phyloP scores from a whole-genome alignment of 2,797 vertebrate genomes.

The Streptopelia turtur region DNA sequence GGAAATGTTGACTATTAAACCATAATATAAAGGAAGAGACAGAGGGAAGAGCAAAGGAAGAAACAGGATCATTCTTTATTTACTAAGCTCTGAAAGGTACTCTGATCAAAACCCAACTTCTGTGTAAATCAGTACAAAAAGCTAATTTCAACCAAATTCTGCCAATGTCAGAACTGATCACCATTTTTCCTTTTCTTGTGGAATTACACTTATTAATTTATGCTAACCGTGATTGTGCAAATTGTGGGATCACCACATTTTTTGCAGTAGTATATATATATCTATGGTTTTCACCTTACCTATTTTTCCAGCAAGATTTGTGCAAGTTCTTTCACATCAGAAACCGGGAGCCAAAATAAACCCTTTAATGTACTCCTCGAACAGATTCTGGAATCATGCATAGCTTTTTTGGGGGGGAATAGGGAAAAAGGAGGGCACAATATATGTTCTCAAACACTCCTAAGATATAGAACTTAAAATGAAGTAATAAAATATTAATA shows the following conservation, averaged over 20 bases:
- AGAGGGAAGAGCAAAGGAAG: neutral
- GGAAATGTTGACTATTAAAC: neutral
- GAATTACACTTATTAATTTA: neutral
- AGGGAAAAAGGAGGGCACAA: neutral
- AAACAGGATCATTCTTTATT: neutral
- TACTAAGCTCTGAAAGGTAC: neutral
- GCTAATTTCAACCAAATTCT: neutral
- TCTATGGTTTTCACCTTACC: neutral
- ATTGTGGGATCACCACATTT: fast-evolving
- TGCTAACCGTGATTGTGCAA: neutral
- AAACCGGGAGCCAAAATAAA: neutral
- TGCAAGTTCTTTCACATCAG: neutral
- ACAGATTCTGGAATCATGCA: neutral
- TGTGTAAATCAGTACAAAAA: neutral
- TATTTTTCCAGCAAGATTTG: neutral
- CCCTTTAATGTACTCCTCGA: neutral
- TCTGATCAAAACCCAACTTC: neutral
- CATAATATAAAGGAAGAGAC: neutral
- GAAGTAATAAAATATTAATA: neutral
- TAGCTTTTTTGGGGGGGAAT: neutral
- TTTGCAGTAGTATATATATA: neutral
- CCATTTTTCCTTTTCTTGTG: neutral
- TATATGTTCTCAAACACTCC: neutral
- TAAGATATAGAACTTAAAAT: neutral
- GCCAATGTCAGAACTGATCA: neutral